Percentiles rank a stretch among this genome's conserved stretches.
Evolutionary conservation across 1,140 invertebrate species (phyloP).

Genomic region (Lepidurus packardi): DNA sequence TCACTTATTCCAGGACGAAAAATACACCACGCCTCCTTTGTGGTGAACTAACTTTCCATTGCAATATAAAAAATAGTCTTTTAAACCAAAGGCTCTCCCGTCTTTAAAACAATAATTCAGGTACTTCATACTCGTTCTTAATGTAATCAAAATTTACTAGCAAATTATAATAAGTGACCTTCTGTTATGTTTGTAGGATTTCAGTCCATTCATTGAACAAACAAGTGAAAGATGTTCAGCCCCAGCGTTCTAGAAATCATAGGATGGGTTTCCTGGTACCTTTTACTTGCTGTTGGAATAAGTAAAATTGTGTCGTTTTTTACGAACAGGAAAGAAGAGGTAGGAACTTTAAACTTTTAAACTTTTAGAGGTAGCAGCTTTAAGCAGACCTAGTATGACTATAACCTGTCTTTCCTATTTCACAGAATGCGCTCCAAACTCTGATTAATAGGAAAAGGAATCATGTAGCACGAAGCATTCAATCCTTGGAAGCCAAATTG

Average conservation of each 20-base stretch:
- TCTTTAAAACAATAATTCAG: no score
- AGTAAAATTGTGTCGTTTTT: neutral
- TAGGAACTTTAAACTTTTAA: neutral
- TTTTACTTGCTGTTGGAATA: neutral
- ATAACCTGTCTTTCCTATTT: neutral
- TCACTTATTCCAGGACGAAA: no score
- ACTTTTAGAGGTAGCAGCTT: no score
- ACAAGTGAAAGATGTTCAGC: neutral
- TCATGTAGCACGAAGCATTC: neutral
- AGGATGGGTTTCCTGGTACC: neutral
- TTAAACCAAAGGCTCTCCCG: no score
- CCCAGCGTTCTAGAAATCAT: neutral
- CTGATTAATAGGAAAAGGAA: neutral
- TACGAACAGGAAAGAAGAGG: conserved; percentile 1
- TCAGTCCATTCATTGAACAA: neutral
- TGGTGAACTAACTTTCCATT: no score
- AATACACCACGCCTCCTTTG: no score
- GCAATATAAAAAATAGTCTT: no score
- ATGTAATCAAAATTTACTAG: no score
- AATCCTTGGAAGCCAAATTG: neutral
- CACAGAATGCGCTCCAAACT: neutral
- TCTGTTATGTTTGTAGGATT: no score
- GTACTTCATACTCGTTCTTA: no score
- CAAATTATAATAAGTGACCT: no score
- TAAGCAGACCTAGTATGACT: neutral